These are phyloP conservation scores for Pammene aurita DNA, from an alignment of 2,888 invertebrate species.

Conservation along the genomic window DNA sequence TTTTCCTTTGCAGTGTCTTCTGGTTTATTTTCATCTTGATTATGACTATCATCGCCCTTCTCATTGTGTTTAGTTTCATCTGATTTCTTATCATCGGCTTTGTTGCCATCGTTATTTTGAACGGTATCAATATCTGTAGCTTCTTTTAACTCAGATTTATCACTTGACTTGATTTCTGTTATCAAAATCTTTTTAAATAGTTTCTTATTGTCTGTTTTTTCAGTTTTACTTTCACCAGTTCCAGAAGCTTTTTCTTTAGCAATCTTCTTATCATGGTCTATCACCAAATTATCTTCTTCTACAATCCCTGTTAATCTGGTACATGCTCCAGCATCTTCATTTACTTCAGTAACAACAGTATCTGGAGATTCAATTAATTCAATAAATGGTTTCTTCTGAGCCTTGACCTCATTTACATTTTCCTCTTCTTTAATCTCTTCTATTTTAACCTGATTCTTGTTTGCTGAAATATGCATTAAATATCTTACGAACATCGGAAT, in stretches of 20 bases:
- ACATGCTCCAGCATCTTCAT: constrained; percentile 44
- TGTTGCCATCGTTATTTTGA: constrained; percentile 42
- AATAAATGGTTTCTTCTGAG: constrained; percentile 63
- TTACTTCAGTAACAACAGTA: constrained; percentile 47
- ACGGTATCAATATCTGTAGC: constrained; percentile 44
- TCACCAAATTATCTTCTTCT: constrained; percentile 55
- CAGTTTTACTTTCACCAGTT: constrained; percentile 8
- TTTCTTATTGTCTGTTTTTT: constrained; percentile 40
- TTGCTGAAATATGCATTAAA: constrained; percentile 47
- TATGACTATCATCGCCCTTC: constrained; percentile 41
- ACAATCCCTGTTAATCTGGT: constrained; percentile 46
- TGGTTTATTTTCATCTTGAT: constrained; percentile 27
- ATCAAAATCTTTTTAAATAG: constrained; percentile 51
- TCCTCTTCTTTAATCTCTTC: constrained; percentile 51
- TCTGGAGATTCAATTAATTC: constrained; percentile 63
- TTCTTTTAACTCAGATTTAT: constrained; percentile 40
- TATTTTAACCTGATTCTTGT: constrained; percentile 48
- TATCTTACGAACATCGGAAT: neutral
- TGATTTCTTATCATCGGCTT: constrained; percentile 40
- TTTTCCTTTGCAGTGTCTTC: constrained; percentile 16
- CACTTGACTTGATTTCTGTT: constrained; percentile 40
- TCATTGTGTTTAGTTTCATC: constrained; percentile 26
- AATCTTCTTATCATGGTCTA: constrained; percentile 61
- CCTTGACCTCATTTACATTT: constrained; percentile 47
- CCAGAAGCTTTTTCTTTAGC: constrained; percentile 48